Evolutionary conservation across 2,113 vertebrate species (phyloP), one percentile per base, ranked within the genome.

Genomic region (Poicephalus meyeri): DNA sequence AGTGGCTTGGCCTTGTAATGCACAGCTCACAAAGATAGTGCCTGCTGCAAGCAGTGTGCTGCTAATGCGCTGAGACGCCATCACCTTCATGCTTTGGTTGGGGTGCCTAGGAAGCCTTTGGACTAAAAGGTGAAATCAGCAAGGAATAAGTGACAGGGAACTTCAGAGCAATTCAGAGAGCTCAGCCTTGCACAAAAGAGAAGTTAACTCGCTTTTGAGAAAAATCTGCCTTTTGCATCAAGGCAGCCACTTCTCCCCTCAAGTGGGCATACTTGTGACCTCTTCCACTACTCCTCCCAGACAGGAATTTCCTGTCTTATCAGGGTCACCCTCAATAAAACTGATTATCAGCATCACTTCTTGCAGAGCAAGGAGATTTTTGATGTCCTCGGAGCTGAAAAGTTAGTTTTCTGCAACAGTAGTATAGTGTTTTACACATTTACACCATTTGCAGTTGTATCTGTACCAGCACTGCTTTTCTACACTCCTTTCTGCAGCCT

Each of bases 11-110:
- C 55, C 88, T 74, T 86, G 47, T 68, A 47, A n/a, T 9, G 28
- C 39, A 6, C 2, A 7, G 39, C 42, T 95, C 46, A 26, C 46
- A 31, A 6, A 61, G 76, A 9, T 6, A 42, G 1, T 0, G 0
- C 50, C 50, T 39, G 73, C 50, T 2, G 4, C 49, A 44, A 52
- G 49, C 41, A n/a, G 65, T 5, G 61, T 49, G 76, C 69, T 49
- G 73, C 61, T 47, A 3, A 44, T 16, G 31, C 58, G 46, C 80
- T 23, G 33, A 46, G 77, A 69, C 65, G 28, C 31, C 73, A 61
- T 42, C 23, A 5, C 9, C 73, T 61, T 33, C 70, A 1, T 3
- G 5, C 92, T 42, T 76, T 56, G 66, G 29, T 82, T 82, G 63
- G 35, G n/a, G 2, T 60, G 37, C n/a, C 80, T 24, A 9, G 16